A percentile compares a stretch with the other conserved stretches of the same genome.
Evolutionary conservation across 2,113 vertebrate genomes (phyloP).

Genomic region (Chlorodrepanis virens): DNA sequence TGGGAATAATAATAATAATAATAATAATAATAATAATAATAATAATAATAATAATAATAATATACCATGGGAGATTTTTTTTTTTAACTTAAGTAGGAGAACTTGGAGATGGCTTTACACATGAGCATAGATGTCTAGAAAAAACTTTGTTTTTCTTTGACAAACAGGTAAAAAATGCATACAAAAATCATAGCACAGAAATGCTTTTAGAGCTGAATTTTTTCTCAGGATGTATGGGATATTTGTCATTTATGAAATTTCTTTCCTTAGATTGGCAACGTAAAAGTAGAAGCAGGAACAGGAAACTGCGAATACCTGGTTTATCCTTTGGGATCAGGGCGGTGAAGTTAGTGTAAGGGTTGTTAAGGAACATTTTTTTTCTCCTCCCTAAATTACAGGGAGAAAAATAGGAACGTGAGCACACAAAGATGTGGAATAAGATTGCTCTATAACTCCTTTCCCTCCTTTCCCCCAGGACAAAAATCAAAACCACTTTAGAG

Average conservation of each 20-base stretch:
- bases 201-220: not conserved
- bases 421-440: not conserved
- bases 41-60: not conserved
- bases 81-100: not conserved
- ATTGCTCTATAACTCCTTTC: not conserved
- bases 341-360: not conserved
- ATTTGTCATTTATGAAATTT: not conserved
- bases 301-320: not conserved
- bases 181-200: not conserved
- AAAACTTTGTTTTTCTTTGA: not conserved
- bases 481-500: conserved; percentile 57
- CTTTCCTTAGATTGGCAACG: not conserved
- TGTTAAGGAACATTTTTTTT: not conserved
- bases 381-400: not conserved
- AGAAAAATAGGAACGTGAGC: not conserved
- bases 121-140: not conserved
- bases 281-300: not conserved
- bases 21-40: not conserved
- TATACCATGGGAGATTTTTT: not conserved
- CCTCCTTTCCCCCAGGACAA: conserved; percentile 48
- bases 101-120: not conserved
- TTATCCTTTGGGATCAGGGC: not conserved
- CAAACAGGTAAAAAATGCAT: not conserved
- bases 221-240: not conserved
- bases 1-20: accelerated